Percentiles rank a stretch among this genome's conserved stretches.
phyloP scores from a whole-genome alignment of 2,113 vertebrate genomes.

The Illadopsis cleaveri region DNA sequence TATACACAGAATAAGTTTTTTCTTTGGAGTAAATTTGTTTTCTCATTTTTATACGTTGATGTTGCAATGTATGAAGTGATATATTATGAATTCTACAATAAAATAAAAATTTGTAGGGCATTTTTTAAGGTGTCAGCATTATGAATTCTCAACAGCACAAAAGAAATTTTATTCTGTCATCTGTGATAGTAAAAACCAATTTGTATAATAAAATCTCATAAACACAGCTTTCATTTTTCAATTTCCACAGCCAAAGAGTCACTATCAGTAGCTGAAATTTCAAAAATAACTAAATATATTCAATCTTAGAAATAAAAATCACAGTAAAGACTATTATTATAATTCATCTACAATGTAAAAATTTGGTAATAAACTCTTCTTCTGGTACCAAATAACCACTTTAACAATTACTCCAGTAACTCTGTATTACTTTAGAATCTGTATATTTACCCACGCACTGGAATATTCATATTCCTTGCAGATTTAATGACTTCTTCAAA shows the following conservation, averaged over 20 bases:
- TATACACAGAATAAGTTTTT: background rate
- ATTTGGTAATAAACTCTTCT: background rate
- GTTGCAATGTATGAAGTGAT: background rate
- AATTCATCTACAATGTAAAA: background rate
- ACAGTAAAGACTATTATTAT: background rate
- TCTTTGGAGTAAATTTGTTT: background rate
- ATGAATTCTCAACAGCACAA: background rate
- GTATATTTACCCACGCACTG: conserved; percentile 86
- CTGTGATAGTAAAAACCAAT: background rate
- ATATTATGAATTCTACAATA: background rate
- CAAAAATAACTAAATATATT: background rate
- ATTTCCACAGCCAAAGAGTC: background rate
- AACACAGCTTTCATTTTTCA: background rate
- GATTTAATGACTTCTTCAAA: conserved; percentile 85
- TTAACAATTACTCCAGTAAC: background rate
- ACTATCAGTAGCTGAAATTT: background rate
- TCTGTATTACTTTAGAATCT: background rate
- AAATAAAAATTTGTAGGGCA: background rate
- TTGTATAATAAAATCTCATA: background rate
- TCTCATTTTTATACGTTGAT: background rate
- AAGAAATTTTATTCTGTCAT: background rate
- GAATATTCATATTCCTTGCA: conserved; percentile 84
- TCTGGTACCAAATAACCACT: background rate
- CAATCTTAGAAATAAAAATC: background rate
- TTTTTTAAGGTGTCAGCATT: background rate